Conservation (phyloP, 2,888 invertebrate species). For the Drosophila nigritarsus region DNA sequence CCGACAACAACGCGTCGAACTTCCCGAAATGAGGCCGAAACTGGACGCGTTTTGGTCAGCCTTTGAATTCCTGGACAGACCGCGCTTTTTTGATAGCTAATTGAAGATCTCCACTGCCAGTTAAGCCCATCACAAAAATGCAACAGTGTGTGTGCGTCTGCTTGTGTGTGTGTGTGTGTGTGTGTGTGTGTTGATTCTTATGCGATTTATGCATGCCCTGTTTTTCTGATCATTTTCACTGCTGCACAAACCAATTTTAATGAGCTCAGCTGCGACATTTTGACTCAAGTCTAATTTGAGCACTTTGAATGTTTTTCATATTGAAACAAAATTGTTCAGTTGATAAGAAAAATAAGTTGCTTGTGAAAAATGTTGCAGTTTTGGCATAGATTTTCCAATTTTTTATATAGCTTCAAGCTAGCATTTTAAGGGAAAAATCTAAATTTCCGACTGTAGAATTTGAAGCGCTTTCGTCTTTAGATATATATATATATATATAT, state of each 20-base stretch:
- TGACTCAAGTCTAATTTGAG: neutral
- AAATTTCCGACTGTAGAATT: neutral
- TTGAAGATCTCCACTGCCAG: slow-evolving; percentile 78
- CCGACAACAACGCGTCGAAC: slow-evolving; percentile 52
- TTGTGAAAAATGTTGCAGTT: neutral
- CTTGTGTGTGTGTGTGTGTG: slow-evolving; percentile 4
- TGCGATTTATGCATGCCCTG: slow-evolving; percentile 26
- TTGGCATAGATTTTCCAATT: neutral
- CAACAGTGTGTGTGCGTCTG: neutral
- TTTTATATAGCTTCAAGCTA: neutral
- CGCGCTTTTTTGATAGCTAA: slow-evolving; percentile 76
- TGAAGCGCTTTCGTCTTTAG: neutral
- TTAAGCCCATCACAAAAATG: slow-evolving; percentile 59
- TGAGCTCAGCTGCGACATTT: slow-evolving; percentile 18
- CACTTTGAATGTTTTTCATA: neutral
- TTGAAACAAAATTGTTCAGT: neutral
- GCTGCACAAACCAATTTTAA: slow-evolving; percentile 26
- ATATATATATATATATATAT: neutral
- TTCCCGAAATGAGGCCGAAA: slow-evolving; percentile 50
- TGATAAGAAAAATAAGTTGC: neutral
- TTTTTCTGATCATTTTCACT: neutral
- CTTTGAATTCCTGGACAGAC: slow-evolving; percentile 61
- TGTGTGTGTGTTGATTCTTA: slow-evolving; percentile 13
- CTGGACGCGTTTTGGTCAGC: slow-evolving; percentile 57
- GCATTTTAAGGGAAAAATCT: neutral